Percentiles rank a stretch among this genome's conserved stretches.
These are phyloP conservation scores for Steinernema carpocapsae DNA, from an alignment of 2,888 invertebrate genomes.

Conservation along the genomic window DNA sequence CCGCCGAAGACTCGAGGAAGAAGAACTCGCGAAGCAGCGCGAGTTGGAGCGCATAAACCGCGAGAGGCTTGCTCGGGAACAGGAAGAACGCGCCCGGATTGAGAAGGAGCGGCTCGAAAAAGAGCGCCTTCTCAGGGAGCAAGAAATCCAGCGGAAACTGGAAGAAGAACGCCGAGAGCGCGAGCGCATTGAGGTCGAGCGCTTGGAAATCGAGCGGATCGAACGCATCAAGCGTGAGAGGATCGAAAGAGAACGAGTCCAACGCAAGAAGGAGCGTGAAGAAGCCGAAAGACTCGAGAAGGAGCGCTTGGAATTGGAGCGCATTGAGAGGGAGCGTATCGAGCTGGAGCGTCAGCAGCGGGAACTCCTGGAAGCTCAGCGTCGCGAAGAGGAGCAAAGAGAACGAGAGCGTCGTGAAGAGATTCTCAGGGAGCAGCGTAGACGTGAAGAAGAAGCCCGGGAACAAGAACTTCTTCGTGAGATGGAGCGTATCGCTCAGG, in stretches of 20 bases:
- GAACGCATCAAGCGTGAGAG: constrained; percentile 64
- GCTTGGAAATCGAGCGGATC: constrained; percentile 60
- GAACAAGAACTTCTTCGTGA: constrained; percentile 24
- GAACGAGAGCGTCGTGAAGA: constrained; percentile 50
- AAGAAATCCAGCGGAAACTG: constrained; percentile 44
- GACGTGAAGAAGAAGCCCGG: constrained; percentile 48
- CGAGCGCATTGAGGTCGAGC: constrained; percentile 41
- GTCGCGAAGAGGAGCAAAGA: constrained; percentile 52
- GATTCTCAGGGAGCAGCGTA: constrained; percentile 42
- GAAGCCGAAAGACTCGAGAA: constrained; percentile 45
- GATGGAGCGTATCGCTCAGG: constrained; percentile 7
- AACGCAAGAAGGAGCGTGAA: constrained; percentile 38
- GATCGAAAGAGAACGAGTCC: constrained; percentile 42
- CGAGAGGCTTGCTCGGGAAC: constrained; percentile 55
- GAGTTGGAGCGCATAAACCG: constrained; percentile 54
- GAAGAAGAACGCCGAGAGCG: constrained; percentile 42
- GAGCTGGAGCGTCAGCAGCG: constrained; percentile 61
- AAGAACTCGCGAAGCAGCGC: constrained; percentile 49
- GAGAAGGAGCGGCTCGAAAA: constrained; percentile 61
- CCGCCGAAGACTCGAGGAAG: constrained; percentile 53
- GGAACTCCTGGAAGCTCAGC: constrained; percentile 52
- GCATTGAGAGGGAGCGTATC: constrained; percentile 58
- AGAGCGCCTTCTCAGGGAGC: constrained; percentile 33
- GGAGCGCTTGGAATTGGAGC: constrained; percentile 62
- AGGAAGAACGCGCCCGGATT: constrained; percentile 47